Base-by-base conservation (phyloP, 1,140 invertebrate genomes). In the Ruditapes philippinarum region DNA sequence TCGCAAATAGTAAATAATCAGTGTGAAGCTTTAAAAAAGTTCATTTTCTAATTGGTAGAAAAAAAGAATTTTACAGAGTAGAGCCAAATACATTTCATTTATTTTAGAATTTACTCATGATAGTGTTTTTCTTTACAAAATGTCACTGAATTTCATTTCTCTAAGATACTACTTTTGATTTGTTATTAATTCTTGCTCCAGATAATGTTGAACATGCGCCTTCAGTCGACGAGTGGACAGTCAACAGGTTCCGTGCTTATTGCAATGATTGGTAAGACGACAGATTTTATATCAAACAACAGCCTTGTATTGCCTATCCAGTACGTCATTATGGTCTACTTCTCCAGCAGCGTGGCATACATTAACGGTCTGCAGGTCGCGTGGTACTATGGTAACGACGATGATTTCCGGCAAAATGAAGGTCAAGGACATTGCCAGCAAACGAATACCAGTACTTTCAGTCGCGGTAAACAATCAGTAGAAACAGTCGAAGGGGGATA, bases 241-340 rank as follows among this genome's bases (percentile, higher is more conserved):
- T 91, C 92, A 0, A 92, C 87, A 1, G 60, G 65, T 9, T 92
- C 91, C 2, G 91, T 92, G 17, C n/a, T 79, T 5, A 92, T 93
- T 33, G 92, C 92, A 5, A 89, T 83, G 25, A 42, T 93, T 36
- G 92, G 92, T 0, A 92, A 93, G 49, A 92, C 86, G 4, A 91
- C 90, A 0, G 92, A 93, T 42, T 93, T 93, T 54, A 42, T 92
- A 12, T 74, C 92, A 3, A 93, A 42, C 19, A 91, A 93, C 49
- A 70, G 87, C 22, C 85, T 93, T 4, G 68, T 93, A 0, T 83
- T 93, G 76, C 92, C 92, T 0, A 36, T 93, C 12, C 92, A 93
- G 42, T 93, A 93, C 51, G 91, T 92, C n/a, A 80, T 93, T 28
- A 93, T 93, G 92, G 65, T 60, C n/a, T 93, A 93, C 62, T 93